Conservation (phyloP, 2,797 vertebrate species). For the Coreius guichenoti region DNA sequence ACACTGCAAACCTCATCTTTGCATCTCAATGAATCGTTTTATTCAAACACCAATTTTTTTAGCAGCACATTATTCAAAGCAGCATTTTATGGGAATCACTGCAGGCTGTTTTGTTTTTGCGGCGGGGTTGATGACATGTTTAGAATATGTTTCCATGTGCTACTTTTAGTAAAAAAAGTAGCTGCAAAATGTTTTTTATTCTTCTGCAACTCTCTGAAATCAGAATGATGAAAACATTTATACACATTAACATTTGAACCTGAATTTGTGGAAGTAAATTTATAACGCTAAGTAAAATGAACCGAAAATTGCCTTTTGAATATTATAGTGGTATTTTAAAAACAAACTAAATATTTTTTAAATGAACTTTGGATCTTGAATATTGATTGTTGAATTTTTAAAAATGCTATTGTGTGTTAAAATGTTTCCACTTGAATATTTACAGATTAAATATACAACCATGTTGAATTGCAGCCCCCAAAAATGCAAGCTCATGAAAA, state of each 20-base stretch:
- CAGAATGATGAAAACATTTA: not conserved
- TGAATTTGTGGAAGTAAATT: not conserved
- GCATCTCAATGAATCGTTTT: constrained; percentile 8
- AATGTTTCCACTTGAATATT: not conserved
- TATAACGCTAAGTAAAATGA: too few relatives aligned
- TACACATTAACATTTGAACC: not conserved
- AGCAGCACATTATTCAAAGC: constrained; percentile 20
- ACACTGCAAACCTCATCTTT: constrained; percentile 8
- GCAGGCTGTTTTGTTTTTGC: constrained; percentile 20
- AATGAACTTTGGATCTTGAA: not conserved
- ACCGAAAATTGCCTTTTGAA: not conserved
- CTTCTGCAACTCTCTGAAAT: not conserved
- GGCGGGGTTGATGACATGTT: not conserved
- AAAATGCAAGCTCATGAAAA: not conserved
- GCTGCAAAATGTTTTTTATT: not conserved
- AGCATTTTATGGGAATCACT: not conserved
- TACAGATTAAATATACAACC: not conserved
- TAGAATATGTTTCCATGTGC: not conserved
- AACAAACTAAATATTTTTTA: not conserved
- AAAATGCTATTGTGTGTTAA: not conserved
- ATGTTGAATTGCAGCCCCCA: not conserved
- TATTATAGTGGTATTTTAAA: not conserved
- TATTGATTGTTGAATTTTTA: not conserved
- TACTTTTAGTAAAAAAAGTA: not conserved
- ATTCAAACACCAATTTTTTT: not conserved